Conservation (phyloP, 2,113 vertebrate species). For the Pollachius pollachius region DNA sequence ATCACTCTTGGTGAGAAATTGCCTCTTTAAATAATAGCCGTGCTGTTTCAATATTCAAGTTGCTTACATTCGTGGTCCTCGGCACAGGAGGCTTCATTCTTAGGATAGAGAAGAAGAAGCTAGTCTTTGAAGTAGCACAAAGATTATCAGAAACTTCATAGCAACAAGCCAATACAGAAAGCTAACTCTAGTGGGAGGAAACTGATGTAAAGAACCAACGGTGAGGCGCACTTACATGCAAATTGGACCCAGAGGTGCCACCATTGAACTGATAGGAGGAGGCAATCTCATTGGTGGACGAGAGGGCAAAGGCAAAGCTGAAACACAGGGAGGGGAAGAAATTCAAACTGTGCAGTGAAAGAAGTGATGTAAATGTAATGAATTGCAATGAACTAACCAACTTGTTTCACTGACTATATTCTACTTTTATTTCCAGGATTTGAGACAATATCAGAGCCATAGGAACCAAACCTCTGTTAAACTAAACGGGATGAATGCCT, state of each 20-base stretch:
- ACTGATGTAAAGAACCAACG: background rate
- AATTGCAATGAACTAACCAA: too few species aligned
- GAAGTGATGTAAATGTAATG: too few species aligned
- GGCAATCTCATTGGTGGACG: conserved; percentile 30
- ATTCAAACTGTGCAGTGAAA: background rate
- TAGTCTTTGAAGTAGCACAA: background rate
- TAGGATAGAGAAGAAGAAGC: conserved; percentile 19
- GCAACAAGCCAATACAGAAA: too few species aligned
- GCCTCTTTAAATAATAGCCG: background rate
- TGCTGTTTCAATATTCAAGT: background rate
- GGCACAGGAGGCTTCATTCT: conserved; percentile 73
- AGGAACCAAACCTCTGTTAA: too few species aligned
- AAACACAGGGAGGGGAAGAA: background rate
- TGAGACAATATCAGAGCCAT: too few species aligned
- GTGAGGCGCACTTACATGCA: conserved; percentile 54
- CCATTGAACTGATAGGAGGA: conserved; percentile 19
- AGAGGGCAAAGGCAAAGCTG: conserved; percentile 50
- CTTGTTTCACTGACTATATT: too few species aligned
- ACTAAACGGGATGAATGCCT: background rate
- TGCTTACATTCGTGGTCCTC: conserved; percentile 66
- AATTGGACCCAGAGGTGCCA: conserved; percentile 21
- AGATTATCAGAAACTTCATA: background rate
- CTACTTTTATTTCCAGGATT: too few species aligned
- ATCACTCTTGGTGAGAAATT: too few species aligned
- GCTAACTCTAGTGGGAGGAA: too few species aligned